Conservation (phyloP, 1,140 invertebrate species). For the Drosophila albomicans region DNA sequence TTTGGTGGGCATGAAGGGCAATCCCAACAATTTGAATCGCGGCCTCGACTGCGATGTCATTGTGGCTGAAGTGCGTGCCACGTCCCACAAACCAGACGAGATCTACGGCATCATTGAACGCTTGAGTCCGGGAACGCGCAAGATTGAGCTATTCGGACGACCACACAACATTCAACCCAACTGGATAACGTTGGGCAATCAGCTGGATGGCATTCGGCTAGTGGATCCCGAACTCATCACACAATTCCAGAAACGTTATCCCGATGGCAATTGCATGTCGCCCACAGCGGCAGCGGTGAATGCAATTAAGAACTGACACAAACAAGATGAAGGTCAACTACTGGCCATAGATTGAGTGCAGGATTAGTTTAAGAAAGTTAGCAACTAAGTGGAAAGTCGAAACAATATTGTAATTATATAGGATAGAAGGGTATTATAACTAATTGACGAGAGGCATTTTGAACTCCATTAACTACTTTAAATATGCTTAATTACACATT, state of each 20-base stretch:
- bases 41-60: constrained; percentile 99
- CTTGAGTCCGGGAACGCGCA: constrained; percentile 95
- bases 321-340: background rate
- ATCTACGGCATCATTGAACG: constrained; percentile 97
- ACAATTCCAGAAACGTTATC: constrained; percentile 95
- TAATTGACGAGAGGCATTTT: no score
- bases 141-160: constrained; percentile 98
- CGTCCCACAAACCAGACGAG: constrained; percentile 99
- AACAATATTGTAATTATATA: background rate
- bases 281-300: constrained; percentile 67
- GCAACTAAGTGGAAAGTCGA: constrained; percentile 9
- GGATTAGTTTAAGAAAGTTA: background rate
- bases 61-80: constrained; percentile 98
- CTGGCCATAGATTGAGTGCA: background rate
- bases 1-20: constrained; percentile 98
- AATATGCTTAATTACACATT: no score
- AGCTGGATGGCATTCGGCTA: constrained; percentile 89
- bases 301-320: constrained; percentile 65
- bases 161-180: constrained; percentile 99
- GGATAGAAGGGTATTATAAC: no score
- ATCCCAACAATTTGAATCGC: constrained; percentile 95
- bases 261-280: constrained; percentile 90
- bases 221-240: constrained; percentile 96
- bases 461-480: no score
- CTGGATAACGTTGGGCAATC: constrained; percentile 89